These are phyloP conservation scores for Pantelozetes paolii DNA, from an alignment of 2,888 invertebrate species.

Conservation along the genomic window DNA sequence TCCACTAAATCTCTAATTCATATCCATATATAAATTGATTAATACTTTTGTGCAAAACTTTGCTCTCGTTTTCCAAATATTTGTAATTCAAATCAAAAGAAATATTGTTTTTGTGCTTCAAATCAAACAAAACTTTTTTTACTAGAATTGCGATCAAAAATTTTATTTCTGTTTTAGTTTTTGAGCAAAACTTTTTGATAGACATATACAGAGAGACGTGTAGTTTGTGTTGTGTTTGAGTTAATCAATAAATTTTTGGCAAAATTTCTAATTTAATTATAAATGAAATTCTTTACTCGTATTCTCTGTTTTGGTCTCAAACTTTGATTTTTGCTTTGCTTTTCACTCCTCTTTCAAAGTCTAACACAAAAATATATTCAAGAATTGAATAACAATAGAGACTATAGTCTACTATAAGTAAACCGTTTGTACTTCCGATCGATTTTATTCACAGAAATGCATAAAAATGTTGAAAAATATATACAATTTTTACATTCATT, in stretches of 20 bases:
- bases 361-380: slow-evolving; percentile 1
- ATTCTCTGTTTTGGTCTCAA: background rate
- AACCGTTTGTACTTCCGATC: slow-evolving; percentile 10
- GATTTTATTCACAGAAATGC: background rate
- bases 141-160: no score
- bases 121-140: no score
- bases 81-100: no score
- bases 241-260: slow-evolving; percentile 1
- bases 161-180: no score
- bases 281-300: background rate
- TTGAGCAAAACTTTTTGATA: background rate
- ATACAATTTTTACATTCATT: slow-evolving; percentile 20
- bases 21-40: no score
- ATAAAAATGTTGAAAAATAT: background rate
- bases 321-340: slow-evolving; percentile 1
- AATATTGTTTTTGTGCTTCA: no score
- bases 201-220: background rate
- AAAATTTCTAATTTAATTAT: slow-evolving; percentile 16
- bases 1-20: no score
- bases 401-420: background rate
- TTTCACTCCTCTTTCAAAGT: background rate
- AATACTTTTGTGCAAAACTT: no score
- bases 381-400: slow-evolving; percentile 7
- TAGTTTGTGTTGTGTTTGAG: background rate
- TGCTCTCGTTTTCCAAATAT: no score